Percentiles rank a stretch among this genome's conserved stretches.
These are phyloP conservation scores for Sebastes hubbsi DNA, from an alignment of 2,797 vertebrate species.

Conservation along the genomic window DNA sequence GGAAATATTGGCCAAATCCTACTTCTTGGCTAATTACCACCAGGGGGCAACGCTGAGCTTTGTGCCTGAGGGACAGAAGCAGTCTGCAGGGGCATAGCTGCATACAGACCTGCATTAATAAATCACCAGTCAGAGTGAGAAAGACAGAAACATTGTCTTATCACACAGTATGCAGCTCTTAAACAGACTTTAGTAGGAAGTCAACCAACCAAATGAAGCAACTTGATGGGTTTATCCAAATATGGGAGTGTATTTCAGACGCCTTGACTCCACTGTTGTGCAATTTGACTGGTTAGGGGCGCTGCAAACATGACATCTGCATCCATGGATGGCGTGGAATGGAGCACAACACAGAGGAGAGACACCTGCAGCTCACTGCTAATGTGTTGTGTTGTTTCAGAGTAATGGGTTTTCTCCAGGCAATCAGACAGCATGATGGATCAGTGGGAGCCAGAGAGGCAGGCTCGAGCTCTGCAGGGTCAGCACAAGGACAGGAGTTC, in stretches of 20 bases:
- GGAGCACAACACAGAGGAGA: slow-evolving; percentile 25
- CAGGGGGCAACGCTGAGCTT: slow-evolving; percentile 75
- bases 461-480: slow-evolving; percentile 71
- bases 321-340: slow-evolving; percentile 38
- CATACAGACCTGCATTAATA: slow-evolving; percentile 81
- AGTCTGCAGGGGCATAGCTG: slow-evolving; percentile 64
- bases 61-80: slow-evolving; percentile 46
- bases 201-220: neutral
- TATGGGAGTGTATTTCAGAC: neutral
- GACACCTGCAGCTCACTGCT: slow-evolving; percentile 68
- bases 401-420: slow-evolving; percentile 69
- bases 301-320: slow-evolving; percentile 42
- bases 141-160: slow-evolving; percentile 54
- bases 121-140: slow-evolving; percentile 70
- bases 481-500: slow-evolving; percentile 75
- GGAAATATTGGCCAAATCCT: slow-evolving; percentile 19
- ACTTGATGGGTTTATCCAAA: neutral
- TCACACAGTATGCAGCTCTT: slow-evolving; percentile 14
- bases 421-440: slow-evolving; percentile 75
- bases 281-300: slow-evolving; percentile 13
- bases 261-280: neutral
- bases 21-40: slow-evolving; percentile 52
- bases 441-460: slow-evolving; percentile 66
- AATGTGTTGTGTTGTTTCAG: slow-evolving; percentile 60
- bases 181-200: neutral